Base-by-base conservation (phyloP, 2,113 vertebrate species). In the human (Homo sapiens) region DNA sequence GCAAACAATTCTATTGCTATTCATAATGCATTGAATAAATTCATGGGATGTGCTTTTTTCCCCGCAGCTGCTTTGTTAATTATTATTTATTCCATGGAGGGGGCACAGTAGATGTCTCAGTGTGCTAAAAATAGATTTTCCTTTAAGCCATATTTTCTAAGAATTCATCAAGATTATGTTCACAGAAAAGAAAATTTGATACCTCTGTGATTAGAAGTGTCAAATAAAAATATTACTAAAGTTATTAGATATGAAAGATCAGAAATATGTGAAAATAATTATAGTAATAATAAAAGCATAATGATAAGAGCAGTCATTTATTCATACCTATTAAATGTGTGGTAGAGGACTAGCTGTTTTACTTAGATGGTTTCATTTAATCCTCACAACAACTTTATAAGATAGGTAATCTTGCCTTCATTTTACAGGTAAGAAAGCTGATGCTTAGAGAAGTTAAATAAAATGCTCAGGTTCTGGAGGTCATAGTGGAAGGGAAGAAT, bases 1-100 rank as follows among this genome's bases (percentile, higher is more conserved):
- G 93, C 96, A 97, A 98, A 85, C 81, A 75, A 87, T 97, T 97
- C 80, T n/a, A 50, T 5, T 8, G 52, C 14, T 38, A 18, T 81
- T 90, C 52, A 9, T 52, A 18, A 5, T 2, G 1, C 14, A 4
- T 59, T 72, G 45, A 93, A 89, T n/a, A 73, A 92, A 86, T 80
- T 85, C 43, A 18, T 17, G 9, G 5, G 27, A 30, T 66, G 30
- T 27, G 81, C 30, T 85, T 93, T 79, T 5, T 2, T 2, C 61
- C 27, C 66, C 48, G 18, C 50, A 76, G 75, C 59, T 95, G 12
- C 80, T 97, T 92, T 81, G 45, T 70, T 76, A 79, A 89, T 92
- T 82, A 55, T 55, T 90, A 84, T 61, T 90, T 90, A 85, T 59
- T 96, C 75, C 57, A 48, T n/a, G 83, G 16, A 70, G 68, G 30